A percentile compares a stretch with the other conserved stretches of the same genome.
Conservation (phyloP, 2,797 vertebrate species). For the Poliocrania exsul region DNA sequence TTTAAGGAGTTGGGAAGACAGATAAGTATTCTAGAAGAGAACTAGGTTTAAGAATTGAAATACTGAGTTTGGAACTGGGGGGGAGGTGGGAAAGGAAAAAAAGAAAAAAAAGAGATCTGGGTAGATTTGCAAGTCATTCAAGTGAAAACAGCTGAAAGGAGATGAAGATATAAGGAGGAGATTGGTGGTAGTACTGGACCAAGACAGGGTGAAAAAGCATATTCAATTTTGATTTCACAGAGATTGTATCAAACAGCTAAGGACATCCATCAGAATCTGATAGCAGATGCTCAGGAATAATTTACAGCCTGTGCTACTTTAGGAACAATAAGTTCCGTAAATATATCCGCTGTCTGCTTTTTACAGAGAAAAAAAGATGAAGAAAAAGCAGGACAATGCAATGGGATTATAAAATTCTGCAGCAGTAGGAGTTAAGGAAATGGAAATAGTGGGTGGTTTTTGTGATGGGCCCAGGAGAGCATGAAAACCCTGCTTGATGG, state of each 20-base stretch:
- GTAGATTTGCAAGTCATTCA: not conserved
- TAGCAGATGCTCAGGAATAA: conserved; percentile 15
- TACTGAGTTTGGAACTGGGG: fast-evolving
- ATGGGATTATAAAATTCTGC: not conserved
- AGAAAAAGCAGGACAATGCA: not conserved
- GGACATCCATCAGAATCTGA: not conserved
- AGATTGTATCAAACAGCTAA: not conserved
- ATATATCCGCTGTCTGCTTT: not conserved
- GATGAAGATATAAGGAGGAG: not conserved
- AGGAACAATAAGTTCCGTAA: conserved; percentile 20
- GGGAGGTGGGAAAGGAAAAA: fast-evolving
- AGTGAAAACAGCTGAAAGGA: not conserved
- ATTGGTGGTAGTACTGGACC: not conserved
- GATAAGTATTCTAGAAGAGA: not conserved
- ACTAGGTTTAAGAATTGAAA: not conserved
- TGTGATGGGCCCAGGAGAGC: not conserved
- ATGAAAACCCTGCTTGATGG: not conserved
- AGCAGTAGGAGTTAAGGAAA: not conserved
- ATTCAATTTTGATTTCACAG: not conserved
- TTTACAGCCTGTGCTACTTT: not conserved
- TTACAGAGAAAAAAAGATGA: not conserved
- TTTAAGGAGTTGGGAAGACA: not conserved
- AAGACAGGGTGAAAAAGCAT: not conserved
- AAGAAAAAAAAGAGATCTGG: not conserved
- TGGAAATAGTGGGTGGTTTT: not conserved